Evolutionary conservation across 2,797 vertebrate genomes (phyloP).

Genomic region (Telmatherina bonti): DNA sequence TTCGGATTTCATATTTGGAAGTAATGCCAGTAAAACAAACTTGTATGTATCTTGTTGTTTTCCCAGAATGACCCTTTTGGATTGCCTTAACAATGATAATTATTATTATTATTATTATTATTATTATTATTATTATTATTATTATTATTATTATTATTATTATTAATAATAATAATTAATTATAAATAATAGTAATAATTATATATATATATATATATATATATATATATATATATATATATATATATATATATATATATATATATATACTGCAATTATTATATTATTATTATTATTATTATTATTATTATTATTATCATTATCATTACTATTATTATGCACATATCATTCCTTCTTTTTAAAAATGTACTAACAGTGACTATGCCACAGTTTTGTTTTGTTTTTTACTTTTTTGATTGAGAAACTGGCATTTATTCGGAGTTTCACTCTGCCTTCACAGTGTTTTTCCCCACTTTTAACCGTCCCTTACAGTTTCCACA

Average conservation of each 20-base stretch:
- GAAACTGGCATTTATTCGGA: constrained; percentile 49
- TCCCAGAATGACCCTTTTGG: neutral
- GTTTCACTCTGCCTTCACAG: constrained; percentile 50
- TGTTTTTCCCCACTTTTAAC: constrained; percentile 61
- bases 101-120: neutral
- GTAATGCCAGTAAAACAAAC: neutral
- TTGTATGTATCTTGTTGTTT: neutral
- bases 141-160: neutral
- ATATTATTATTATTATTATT: neutral
- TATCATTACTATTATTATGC: neutral
- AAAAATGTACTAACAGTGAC: constrained; percentile 10
- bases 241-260: too few relatives aligned
- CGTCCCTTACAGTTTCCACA: constrained; percentile 67
- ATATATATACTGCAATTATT: too few relatives aligned
- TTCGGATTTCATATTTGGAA: neutral
- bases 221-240: too few relatives aligned
- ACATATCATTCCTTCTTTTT: constrained; percentile 8
- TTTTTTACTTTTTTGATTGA: neutral
- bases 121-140: neutral
- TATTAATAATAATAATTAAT: neutral
- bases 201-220: too few relatives aligned
- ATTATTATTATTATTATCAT: neutral
- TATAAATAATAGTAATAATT: too few relatives aligned
- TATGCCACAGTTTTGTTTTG: neutral
- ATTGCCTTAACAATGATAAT: too few relatives aligned